These are phyloP conservation scores for Siderastrea siderea DNA, from an alignment of 92 coral and sea anemone genomes.

Conservation along the genomic window DNA sequence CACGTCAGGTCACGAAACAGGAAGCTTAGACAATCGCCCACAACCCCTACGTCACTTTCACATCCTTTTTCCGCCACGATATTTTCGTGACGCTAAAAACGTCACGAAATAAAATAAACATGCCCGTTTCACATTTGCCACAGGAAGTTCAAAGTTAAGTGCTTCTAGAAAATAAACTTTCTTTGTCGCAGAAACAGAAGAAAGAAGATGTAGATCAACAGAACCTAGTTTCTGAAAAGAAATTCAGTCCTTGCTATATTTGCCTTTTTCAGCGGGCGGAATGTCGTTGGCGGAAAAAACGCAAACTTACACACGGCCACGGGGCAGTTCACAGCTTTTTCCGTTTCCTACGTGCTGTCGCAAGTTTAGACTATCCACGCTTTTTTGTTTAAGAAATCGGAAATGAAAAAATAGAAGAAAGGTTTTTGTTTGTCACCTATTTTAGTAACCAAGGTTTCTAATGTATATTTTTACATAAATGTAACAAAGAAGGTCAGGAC, in stretches of 20 bases:
- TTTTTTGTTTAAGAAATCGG: too few relatives aligned
- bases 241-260: not conserved
- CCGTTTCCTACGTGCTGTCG: not conserved
- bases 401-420: too few relatives aligned
- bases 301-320: not conserved
- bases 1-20: slow-evolving; percentile 9
- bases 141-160: slow-evolving; percentile 2
- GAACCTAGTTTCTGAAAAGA: not conserved
- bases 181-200: not conserved
- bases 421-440: too few relatives aligned
- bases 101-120: not conserved
- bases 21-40: not conserved
- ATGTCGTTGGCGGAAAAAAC: not conserved
- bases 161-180: not conserved
- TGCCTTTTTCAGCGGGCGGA: not conserved
- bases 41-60: slow-evolving; percentile 30
- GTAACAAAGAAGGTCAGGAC: too few relatives aligned
- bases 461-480: too few relatives aligned
- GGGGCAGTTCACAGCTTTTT: not conserved
- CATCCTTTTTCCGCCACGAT: slow-evolving; percentile 6
- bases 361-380: not conserved
- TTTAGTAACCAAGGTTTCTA: too few relatives aligned
- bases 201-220: not conserved
- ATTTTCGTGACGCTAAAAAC: slow-evolving; percentile 12
- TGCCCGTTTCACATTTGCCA: not conserved